These are phyloP conservation scores for Apis florea DNA, from an alignment of 1,140 invertebrate genomes.

Conservation along the genomic window DNA sequence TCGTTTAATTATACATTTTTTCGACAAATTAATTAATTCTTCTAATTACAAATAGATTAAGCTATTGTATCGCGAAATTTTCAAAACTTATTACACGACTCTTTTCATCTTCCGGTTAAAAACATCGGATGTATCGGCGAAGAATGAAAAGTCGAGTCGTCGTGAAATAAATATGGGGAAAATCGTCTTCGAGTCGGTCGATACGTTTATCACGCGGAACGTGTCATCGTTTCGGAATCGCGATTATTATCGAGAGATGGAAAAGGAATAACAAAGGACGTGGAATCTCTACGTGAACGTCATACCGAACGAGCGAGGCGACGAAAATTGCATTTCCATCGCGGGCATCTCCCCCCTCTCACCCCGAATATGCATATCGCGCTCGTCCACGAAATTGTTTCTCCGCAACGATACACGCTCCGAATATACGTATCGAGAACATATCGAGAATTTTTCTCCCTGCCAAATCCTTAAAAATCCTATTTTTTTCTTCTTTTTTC, in stretches of 20 bases:
- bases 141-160: neutral
- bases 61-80: no score
- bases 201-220: neutral
- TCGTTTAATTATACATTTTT: no score
- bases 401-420: neutral
- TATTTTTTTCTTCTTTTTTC: neutral
- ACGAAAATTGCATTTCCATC: constrained; percentile 5
- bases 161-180: neutral
- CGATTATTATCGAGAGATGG: neutral
- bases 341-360: neutral
- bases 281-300: constrained; percentile 8
- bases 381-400: constrained; percentile 11
- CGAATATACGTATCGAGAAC: neutral
- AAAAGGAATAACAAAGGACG: neutral
- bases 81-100: no score
- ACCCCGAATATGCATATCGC: neutral
- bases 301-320: neutral
- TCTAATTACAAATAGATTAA: no score
- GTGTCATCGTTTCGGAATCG: neutral
- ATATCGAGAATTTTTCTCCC: neutral
- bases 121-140: no score
- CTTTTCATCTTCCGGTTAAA: no score
- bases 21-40: no score
- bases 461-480: neutral
- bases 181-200: neutral